Evolutionary conservation across 2,888 invertebrate species (phyloP).

Genomic region (Tachina lurida): DNA sequence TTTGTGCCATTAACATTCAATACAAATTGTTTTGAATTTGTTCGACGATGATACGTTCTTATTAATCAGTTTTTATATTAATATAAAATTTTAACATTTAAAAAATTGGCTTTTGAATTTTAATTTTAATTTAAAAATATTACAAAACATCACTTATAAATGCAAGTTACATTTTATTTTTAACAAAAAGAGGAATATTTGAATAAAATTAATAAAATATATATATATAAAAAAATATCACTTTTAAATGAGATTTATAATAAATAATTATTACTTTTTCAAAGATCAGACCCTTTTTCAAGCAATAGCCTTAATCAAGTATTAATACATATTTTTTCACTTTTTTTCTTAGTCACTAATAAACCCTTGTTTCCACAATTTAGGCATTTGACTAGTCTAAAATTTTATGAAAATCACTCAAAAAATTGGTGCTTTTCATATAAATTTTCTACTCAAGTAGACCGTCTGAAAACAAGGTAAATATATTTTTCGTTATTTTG

Average conservation of each 20-base stretch:
- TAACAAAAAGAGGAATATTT: slow-evolving; percentile 16
- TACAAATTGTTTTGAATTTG: too few relatives aligned
- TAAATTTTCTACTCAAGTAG: too few relatives aligned
- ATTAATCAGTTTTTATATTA: too few relatives aligned
- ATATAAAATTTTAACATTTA: too few relatives aligned
- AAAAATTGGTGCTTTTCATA: too few relatives aligned
- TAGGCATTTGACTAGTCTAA: too few relatives aligned
- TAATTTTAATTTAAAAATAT: neutral
- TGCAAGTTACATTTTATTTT: slow-evolving; percentile 16
- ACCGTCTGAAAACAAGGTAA: neutral
- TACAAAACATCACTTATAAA: slow-evolving; percentile 32
- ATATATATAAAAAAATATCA: slow-evolving; percentile 60
- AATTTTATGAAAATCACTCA: too few relatives aligned
- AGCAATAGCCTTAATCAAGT: neutral
- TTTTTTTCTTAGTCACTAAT: slow-evolving; percentile 11
- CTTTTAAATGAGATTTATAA: slow-evolving; percentile 59
- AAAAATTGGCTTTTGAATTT: slow-evolving; percentile 36
- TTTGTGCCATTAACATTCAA: too few relatives aligned
- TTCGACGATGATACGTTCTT: too few relatives aligned
- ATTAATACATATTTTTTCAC: slow-evolving; percentile 15
- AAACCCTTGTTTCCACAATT: too few relatives aligned
- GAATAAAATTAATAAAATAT: slow-evolving; percentile 21
- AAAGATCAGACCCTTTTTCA: slow-evolving; percentile 42
- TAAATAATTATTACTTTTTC: slow-evolving; percentile 18
- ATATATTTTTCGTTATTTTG: neutral